Evolutionary conservation across 1,140 invertebrate genomes (phyloP), one percentile per base, ranked within the genome.

Genomic region (Antheraea mylitta): DNA sequence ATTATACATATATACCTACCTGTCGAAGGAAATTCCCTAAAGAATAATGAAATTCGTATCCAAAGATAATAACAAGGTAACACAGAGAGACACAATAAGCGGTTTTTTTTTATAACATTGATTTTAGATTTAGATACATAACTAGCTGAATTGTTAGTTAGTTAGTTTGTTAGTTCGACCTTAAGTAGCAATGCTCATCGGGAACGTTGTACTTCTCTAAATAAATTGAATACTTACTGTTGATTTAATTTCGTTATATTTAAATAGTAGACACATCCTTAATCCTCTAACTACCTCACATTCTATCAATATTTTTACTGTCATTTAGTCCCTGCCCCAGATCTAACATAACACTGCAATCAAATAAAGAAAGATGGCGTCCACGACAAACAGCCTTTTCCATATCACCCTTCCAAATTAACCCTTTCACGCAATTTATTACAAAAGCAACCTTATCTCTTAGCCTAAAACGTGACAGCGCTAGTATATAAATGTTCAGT

Each of bases 321-420:
- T 81, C 82, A 86, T 83, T 75, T 74, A 72, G 37, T 75, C 73
- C 73, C 69, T 80, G 79, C 74, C 75, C 79, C 76, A 81, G 78
- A 85, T 86, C 82, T 78, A 83, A 86, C 82, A 81, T 74, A 78
- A 73, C 81, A 76, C 78, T 78, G 80, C 86, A 88, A 89, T 90
- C 85, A 88, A 86, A 86, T 79, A 75, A 79, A 76, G 80, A 85
- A 90, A 90, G 81, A 89, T 87, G 84, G 85, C 87, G 83, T 82
- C 78, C 71, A 68, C 67, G 67, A 68, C 58, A 63, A 59, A 71
- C 66, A 71, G 66, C 60, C 73, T 78, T 73, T 76, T 73, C 76
- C 68, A 74, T 75, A 74, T 58, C 19, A 62, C 70, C 62, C 58
- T 67, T 67, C 76, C 70, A 76, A 79, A 64, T 64, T 73, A 70